These are phyloP conservation scores for Panzeria rudis DNA, from an alignment of 2,888 invertebrate species.

Conservation along the genomic window DNA sequence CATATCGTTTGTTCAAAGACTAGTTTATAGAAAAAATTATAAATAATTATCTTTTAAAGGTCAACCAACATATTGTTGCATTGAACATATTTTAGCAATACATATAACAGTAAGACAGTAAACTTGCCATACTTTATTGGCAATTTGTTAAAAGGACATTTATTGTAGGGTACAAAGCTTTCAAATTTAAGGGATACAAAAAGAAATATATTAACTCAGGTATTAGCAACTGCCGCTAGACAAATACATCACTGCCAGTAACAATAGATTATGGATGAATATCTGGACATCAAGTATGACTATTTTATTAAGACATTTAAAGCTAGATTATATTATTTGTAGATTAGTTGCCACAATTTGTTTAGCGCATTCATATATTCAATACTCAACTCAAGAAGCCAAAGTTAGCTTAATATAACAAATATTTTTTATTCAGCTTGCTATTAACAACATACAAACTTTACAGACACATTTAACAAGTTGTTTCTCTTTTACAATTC, in stretches of 20 bases:
- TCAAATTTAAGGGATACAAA: not conserved
- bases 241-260: not conserved
- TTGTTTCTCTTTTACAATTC: not conserved
- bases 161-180: not conserved
- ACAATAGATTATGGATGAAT: not conserved
- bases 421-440: constrained; percentile 32
- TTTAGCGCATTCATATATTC: constrained; percentile 21
- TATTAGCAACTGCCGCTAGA: not conserved
- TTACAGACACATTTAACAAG: not conserved
- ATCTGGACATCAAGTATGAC: not conserved
- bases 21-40: constrained; percentile 11
- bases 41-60: not conserved
- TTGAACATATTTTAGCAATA: not conserved
- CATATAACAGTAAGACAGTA: not conserved
- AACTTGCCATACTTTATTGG: not conserved
- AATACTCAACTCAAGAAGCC: not conserved
- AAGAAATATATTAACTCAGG: not conserved
- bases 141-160: not conserved
- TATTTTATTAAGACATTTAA: not conserved
- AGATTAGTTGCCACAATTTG: constrained; percentile 22
- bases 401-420: not conserved
- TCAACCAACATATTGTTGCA: not conserved
- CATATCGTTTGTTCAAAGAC: constrained; percentile 1
- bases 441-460: constrained; percentile 1
- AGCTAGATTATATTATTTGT: not conserved